Conservation (phyloP, 1,140 invertebrate species). For the Rhagoletis zephyria region DNA sequence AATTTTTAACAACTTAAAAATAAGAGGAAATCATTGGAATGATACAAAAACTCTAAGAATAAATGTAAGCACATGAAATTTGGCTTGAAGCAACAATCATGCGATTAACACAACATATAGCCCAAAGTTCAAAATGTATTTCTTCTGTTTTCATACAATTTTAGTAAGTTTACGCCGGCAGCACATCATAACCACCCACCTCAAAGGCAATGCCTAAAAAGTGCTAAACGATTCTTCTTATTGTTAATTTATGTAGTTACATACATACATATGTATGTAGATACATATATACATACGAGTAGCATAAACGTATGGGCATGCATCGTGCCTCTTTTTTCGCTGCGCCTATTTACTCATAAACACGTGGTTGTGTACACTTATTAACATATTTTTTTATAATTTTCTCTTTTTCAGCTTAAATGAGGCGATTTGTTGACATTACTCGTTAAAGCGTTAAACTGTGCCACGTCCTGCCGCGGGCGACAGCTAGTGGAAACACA, state of each 20-base stretch:
- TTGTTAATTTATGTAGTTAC: conserved; percentile 6
- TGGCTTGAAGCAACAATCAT: too few relatives aligned
- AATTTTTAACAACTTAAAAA: too few relatives aligned
- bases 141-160: too few relatives aligned
- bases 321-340: too few relatives aligned
- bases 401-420: conserved; percentile 44
- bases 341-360: too few relatives aligned
- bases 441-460: conserved; percentile 50
- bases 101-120: too few relatives aligned
- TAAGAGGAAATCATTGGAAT: too few relatives aligned
- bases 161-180: background rate
- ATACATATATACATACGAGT: too few relatives aligned
- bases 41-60: too few relatives aligned
- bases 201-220: background rate
- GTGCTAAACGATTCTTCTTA: conserved; percentile 4
- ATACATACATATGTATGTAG: background rate
- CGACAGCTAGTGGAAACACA: background rate
- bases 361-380: background rate
- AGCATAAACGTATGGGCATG: too few relatives aligned
- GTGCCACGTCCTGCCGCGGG: conserved; percentile 28
- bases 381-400: conserved; percentile 44
- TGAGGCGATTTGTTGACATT: conserved; percentile 51
- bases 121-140: too few relatives aligned
- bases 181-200: background rate
- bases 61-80: too few relatives aligned